Percentiles rank a stretch among this genome's conserved stretches.
phyloP scores from a whole-genome alignment of 2,888 invertebrate genomes.

The Scaptomyza tumidula region DNA sequence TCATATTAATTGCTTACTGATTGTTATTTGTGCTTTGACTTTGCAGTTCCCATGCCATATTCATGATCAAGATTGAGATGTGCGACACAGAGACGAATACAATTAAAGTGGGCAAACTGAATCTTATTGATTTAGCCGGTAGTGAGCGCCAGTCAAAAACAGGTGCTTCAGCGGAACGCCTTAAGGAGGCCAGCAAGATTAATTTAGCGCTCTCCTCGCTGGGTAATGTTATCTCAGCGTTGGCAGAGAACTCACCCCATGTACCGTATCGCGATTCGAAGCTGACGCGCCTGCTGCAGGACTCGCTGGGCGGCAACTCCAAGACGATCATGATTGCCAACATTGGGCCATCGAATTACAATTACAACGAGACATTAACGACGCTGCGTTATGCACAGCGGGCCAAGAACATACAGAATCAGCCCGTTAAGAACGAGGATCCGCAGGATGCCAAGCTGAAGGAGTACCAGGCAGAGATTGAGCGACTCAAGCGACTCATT shows the following conservation, averaged over 20 bases:
- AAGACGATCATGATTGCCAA: constrained; percentile 99
- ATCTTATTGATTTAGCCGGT: constrained; percentile 98
- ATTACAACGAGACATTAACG: constrained; percentile 98
- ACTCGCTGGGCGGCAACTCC: constrained; percentile 99
- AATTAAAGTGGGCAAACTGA: constrained; percentile 95
- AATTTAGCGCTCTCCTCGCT: constrained; percentile 98
- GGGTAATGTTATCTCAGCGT: constrained; percentile 98
- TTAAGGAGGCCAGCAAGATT: constrained; percentile 98
- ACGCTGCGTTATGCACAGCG: constrained; percentile 98
- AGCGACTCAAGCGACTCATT: constrained; percentile 86
- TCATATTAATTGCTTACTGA: neutral
- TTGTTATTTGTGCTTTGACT: neutral
- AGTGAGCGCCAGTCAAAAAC: constrained; percentile 99
- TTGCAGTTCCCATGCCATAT: constrained; percentile 96
- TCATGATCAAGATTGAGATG: constrained; percentile 98
- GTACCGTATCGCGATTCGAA: constrained; percentile 99
- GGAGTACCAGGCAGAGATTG: constrained; percentile 98
- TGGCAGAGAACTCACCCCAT: constrained; percentile 97
- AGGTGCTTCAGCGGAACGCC: constrained; percentile 95
- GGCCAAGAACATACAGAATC: constrained; percentile 99
- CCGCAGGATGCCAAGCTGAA: constrained; percentile 98
- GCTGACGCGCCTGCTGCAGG: constrained; percentile 97
- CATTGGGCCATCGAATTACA: constrained; percentile 98
- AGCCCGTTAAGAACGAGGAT: constrained; percentile 99
- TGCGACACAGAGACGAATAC: constrained; percentile 88